These are phyloP conservation scores for Troilus luridus DNA, from an alignment of 2,888 invertebrate genomes.

Conservation along the genomic window DNA sequence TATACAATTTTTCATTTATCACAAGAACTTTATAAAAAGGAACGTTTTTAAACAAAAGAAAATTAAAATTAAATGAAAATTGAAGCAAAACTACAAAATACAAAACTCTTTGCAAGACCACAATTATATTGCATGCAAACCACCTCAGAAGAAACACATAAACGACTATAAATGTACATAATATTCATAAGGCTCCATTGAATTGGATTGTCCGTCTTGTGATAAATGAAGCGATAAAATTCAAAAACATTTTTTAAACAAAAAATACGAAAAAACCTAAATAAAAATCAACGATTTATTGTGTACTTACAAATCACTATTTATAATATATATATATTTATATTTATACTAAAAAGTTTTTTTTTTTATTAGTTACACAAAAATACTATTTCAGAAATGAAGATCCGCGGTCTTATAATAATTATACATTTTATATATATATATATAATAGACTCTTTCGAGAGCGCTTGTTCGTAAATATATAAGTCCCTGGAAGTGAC, in stretches of 20 bases:
- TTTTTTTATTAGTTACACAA: conserved; percentile 63
- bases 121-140: conserved; percentile 37
- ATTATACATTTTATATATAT: conserved; percentile 54
- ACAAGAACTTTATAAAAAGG: conserved; percentile 61
- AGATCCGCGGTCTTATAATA: conserved; percentile 60
- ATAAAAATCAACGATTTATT: conserved; percentile 58
- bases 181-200: background rate
- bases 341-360: conserved; percentile 61
- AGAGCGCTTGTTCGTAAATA: conserved; percentile 54
- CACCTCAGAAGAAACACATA: conserved; percentile 45
- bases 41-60: conserved; percentile 45
- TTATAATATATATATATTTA: conserved; percentile 61
- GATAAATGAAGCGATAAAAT: conserved; percentile 61
- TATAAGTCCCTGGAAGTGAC: conserved; percentile 47
- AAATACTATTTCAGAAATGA: conserved; percentile 63
- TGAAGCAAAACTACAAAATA: conserved; percentile 55
- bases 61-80: conserved; percentile 54
- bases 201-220: conserved; percentile 51
- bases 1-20: conserved; percentile 59
- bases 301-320: conserved; percentile 56
- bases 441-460: conserved; percentile 57
- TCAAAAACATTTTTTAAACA: conserved; percentile 51
- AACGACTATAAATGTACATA: conserved; percentile 49
- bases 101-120: conserved; percentile 45
- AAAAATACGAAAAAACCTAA: conserved; percentile 42